Evolutionary conservation across 2,113 vertebrate species (phyloP), one percentile per base, ranked within the genome.

Genomic region (Thoracochromis brauschi): DNA sequence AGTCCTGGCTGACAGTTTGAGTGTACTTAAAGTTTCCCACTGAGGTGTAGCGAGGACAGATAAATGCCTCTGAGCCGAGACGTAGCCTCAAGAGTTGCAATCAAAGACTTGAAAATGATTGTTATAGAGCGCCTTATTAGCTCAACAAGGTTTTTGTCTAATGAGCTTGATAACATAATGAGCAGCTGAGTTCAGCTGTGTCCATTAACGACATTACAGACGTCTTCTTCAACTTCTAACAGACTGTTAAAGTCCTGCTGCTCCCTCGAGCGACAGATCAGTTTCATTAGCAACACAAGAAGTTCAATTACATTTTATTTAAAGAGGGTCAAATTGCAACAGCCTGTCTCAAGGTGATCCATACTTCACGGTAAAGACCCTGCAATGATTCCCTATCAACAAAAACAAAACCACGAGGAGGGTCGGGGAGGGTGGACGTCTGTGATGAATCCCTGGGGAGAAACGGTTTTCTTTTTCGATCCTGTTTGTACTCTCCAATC

Each of bases 101-200:
- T 31, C 65, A 78, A 19, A 57, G n/a, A 42, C 55, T 68, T 8
- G 19, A 8, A 68, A 3, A 42, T 9, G 51, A 84, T 47, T 54
- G 21, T 42, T 81, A 14, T 19, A 6, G 88, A 54, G 47, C 9
- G 35, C 35, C 45, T 75, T 60, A 80, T 60, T 31, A 85, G 47
- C 47, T 80, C 16, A 38, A 75, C 53, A 29, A 58, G 53, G 5
- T 55, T 42, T 73, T 17, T 29, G 55, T 53, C 55, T 84, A 83
- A 68, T 33, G 38, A 79, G 81, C 21, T 73, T 71, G 78, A 88
- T 57, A 7, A 78, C 38, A 26, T 88, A 84, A 84, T 35, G 57
- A 88, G 80, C 86, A 83, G 80, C 29, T 53, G 24, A 81, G 19
- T 80, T 58, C 35, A 47, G 53, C 7, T 26, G 21, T 40, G 51